Conservation (phyloP, 2,888 invertebrate genomes). For the Macrosoma leucophasiata region DNA sequence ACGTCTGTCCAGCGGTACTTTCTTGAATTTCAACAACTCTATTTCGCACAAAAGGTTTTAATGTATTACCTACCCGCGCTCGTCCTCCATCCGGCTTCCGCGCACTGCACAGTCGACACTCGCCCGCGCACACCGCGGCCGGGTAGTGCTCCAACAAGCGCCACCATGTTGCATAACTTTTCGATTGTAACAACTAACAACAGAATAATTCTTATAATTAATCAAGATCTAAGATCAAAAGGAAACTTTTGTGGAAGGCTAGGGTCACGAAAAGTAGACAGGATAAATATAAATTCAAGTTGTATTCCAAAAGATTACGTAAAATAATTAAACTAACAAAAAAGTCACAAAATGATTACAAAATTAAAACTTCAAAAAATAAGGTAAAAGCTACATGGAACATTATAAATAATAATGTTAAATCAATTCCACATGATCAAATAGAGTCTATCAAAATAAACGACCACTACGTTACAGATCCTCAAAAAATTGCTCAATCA, state of each 20-base stretch:
- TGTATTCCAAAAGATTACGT: background rate
- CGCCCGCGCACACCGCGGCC: too few relatives aligned
- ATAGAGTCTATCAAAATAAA: background rate
- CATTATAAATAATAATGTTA: background rate
- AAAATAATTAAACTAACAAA: background rate
- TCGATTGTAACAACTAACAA: too few relatives aligned
- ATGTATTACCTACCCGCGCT: too few relatives aligned
- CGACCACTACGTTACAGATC: background rate
- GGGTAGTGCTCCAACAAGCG: too few relatives aligned
- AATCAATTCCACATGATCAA: background rate
- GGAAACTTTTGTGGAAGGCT: background rate
- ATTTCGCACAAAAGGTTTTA: constrained; percentile 21
- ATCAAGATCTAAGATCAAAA: background rate
- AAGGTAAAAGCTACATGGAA: background rate
- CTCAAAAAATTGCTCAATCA: background rate
- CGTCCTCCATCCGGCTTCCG: too few relatives aligned
- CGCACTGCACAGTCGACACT: too few relatives aligned
- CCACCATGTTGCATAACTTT: too few relatives aligned
- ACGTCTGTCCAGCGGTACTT: background rate
- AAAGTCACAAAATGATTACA: background rate
- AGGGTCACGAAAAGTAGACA: background rate
- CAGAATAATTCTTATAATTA: too few relatives aligned
- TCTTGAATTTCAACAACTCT: constrained; percentile 12
- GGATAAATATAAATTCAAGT: background rate
- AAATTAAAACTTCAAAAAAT: background rate